A percentile compares a stretch with the other conserved stretches of the same genome.
phyloP scores from a whole-genome alignment of 2,113 vertebrate genomes.

The Rafetus swinhoei region DNA sequence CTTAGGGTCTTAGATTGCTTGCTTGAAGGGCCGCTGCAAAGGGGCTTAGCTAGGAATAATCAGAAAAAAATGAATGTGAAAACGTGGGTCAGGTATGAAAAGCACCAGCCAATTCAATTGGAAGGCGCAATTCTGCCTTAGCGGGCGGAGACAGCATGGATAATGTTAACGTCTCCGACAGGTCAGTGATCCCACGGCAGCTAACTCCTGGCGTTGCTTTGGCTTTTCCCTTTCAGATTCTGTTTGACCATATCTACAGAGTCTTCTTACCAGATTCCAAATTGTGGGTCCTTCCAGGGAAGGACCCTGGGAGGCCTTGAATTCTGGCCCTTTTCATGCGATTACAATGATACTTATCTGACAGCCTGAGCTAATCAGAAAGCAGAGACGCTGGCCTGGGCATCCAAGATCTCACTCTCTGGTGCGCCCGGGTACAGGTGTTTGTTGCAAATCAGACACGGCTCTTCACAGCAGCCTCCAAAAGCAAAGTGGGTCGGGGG shows the following conservation, averaged over 20 bases:
- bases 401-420: conserved; percentile 17
- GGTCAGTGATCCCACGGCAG: background rate
- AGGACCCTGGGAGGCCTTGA: background rate
- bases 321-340: conserved; percentile 12
- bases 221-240: background rate
- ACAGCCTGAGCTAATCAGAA: background rate
- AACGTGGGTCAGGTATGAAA: background rate
- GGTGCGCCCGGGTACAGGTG: conserved; percentile 20
- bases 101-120: background rate
- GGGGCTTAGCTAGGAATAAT: background rate
- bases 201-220: background rate
- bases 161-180: background rate
- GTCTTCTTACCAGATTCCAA: background rate
- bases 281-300: background rate
- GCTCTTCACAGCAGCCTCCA: conserved; percentile 63
- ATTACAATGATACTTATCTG: background rate
- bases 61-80: background rate
- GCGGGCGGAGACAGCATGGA: background rate
- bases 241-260: background rate
- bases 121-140: background rate
- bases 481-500: conserved; percentile 26
- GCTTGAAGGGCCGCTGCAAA: background rate
- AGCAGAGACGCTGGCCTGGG: conserved; percentile 27
- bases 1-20: background rate
- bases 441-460: conserved; percentile 57